Evolutionary conservation across 2,797 vertebrate species (phyloP).

Genomic region (Staurois parvus): DNA sequence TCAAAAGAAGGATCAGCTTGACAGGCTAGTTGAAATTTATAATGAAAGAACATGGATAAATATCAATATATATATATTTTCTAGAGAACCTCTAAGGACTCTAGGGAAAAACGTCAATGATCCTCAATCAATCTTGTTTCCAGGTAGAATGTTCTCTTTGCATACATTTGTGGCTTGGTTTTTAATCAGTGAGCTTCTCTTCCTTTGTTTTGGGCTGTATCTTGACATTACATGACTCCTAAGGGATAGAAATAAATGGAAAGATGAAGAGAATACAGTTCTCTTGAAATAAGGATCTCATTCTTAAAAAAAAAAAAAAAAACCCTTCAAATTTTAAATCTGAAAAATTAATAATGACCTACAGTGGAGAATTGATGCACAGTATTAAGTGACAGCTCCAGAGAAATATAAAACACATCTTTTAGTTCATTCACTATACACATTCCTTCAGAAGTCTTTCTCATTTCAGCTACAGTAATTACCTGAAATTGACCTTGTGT

Average conservation of each 20-base stretch:
- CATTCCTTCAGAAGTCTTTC: no score
- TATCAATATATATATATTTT: constrained; percentile 21
- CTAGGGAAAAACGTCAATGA: constrained; percentile 17
- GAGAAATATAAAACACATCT: neutral
- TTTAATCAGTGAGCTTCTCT: neutral
- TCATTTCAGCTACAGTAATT: neutral
- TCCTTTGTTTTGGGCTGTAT: neutral
- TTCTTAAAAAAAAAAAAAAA: neutral
- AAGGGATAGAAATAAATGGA: neutral
- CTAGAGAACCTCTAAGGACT: constrained; percentile 12
- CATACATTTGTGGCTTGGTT: neutral
- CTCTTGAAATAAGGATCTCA: neutral
- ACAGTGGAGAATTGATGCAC: neutral
- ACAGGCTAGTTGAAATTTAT: neutral
- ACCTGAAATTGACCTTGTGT: neutral
- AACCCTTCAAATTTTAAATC: no score
- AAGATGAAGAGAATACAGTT: neutral
- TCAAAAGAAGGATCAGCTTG: constrained; percentile 2
- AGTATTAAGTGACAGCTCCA: neutral
- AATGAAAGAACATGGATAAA: constrained; percentile 31
- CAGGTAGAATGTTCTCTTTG: constrained; percentile 1
- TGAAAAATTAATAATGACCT: neutral
- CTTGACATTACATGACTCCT: neutral
- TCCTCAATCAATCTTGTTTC: constrained; percentile 33
- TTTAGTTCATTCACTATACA: neutral